Conservation (phyloP, 2,888 invertebrate genomes). For the Podotricha telesiphe region DNA sequence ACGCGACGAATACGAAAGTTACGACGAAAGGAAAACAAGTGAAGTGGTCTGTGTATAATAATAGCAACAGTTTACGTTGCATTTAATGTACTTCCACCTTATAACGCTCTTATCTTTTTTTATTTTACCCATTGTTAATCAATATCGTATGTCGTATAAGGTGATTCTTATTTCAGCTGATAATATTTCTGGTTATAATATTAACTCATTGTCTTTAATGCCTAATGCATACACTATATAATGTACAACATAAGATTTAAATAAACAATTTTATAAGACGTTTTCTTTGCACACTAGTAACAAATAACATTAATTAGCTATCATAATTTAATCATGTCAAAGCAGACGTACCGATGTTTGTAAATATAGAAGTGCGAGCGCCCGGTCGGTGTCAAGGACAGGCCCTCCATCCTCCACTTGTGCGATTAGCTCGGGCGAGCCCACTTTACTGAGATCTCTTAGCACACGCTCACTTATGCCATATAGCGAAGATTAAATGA, state of each 20-base stretch:
- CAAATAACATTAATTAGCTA: conserved; percentile 9
- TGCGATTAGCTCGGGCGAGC: conserved; percentile 45
- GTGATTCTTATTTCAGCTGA: no score
- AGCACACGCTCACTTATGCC: conserved; percentile 46
- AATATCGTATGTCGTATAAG: background rate
- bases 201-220: no score
- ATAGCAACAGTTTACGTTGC: conserved; percentile 31
- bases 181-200: no score
- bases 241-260: no score
- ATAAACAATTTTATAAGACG: no score
- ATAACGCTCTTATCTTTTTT: background rate
- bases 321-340: conserved; percentile 17
- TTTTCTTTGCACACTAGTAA: background rate
- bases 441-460: conserved; percentile 54
- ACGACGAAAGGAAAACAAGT: conserved; percentile 42
- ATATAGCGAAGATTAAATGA: conserved; percentile 40
- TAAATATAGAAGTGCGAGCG: conserved; percentile 60
- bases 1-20: conserved; percentile 42
- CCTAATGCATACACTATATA: no score
- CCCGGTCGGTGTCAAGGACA: conserved; percentile 71
- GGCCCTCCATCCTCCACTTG: conserved; percentile 53
- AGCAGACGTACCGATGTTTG: conserved; percentile 48
- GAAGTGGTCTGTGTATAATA: conserved; percentile 35
- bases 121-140: background rate
- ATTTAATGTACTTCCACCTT: conserved; percentile 19